phyloP scores from a whole-genome alignment of 2,888 invertebrate genomes.

The Pandemis cinnamomeana region DNA sequence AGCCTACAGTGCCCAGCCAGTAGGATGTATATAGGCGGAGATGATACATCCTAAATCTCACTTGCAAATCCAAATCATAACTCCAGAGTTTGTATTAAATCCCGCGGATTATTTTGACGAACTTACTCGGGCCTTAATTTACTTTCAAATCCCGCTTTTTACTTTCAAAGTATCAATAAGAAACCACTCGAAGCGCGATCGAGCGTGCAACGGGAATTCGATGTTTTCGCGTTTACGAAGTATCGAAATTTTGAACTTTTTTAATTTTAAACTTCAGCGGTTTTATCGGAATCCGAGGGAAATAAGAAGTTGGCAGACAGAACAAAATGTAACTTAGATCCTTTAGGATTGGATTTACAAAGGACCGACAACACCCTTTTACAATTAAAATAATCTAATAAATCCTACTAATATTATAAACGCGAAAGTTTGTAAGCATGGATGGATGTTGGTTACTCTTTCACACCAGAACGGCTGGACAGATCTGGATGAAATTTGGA shows the following conservation, averaged over 20 bases:
- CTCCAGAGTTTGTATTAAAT: background rate
- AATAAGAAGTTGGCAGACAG: background rate
- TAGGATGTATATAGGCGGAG: no score
- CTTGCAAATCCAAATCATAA: background rate
- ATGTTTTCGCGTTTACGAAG: constrained; percentile 38
- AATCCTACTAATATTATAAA: no score
- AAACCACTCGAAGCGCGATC: constrained; percentile 23
- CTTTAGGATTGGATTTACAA: background rate
- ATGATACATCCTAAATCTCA: background rate
- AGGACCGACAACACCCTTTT: no score
- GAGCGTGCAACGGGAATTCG: constrained; percentile 9
- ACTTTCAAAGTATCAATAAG: constrained; percentile 31
- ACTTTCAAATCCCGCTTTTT: constrained; percentile 35
- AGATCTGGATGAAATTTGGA: no score
- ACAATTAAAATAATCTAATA: no score
- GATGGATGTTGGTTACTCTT: no score
- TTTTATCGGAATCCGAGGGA: constrained; percentile 35
- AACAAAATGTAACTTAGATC: background rate
- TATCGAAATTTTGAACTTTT: constrained; percentile 53
- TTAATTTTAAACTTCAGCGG: constrained; percentile 56
- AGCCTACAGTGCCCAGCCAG: no score
- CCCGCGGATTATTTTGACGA: background rate
- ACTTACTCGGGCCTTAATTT: constrained; percentile 19
- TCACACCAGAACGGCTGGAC: no score
- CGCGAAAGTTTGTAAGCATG: no score